Conservation (phyloP, 2,888 invertebrate species). For the Argynnis bischoffii region DNA sequence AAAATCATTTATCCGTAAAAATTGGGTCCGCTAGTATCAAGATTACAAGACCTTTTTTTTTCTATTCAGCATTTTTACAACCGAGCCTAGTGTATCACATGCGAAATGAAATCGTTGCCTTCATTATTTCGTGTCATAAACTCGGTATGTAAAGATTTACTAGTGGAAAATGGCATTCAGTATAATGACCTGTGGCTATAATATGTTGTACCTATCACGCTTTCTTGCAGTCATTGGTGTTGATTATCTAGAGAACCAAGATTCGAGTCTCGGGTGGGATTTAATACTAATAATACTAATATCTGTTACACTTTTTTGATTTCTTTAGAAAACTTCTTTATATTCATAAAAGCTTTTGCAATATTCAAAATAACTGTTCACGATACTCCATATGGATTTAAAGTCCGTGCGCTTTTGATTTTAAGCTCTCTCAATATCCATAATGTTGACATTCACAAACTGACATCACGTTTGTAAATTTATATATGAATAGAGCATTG, state of each 20-base stretch:
- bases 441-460: no score
- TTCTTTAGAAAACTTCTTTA: no score
- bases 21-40: constrained; percentile 32
- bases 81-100: constrained; percentile 32
- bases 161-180: constrained; percentile 8
- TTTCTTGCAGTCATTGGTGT: no score
- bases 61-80: constrained; percentile 39
- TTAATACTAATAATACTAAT: no score
- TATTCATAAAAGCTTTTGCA: no score
- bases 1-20: constrained; percentile 45
- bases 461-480: neutral
- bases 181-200: neutral
- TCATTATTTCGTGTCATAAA: constrained; percentile 45
- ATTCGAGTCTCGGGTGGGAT: no score
- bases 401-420: no score
- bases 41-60: constrained; percentile 35
- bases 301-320: no score
- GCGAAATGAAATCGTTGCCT: constrained; percentile 36
- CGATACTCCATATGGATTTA: no score
- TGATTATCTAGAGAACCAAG: no score
- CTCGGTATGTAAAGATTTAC: constrained; percentile 31
- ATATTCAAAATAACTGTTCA: no score
- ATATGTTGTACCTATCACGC: constrained; percentile 1
- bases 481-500: constrained; percentile 2
- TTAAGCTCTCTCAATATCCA: no score